These are phyloP conservation scores for Notarius quadriscutis DNA, from an alignment of 2,113 vertebrate genomes.

Conservation along the genomic window DNA sequence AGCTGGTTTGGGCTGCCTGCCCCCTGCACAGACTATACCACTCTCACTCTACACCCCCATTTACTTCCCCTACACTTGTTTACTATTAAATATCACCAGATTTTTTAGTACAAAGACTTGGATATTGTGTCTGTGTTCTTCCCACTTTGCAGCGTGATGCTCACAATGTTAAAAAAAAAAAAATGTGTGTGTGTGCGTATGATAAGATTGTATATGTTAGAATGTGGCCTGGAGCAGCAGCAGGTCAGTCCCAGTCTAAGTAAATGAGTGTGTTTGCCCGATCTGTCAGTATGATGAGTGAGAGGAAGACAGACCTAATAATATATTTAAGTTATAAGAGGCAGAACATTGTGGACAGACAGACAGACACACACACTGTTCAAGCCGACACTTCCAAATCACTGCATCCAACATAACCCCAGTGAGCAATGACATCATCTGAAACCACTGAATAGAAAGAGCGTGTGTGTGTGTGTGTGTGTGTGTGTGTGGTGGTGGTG, in stretches of 20 bases:
- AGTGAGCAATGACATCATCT: slow-evolving; percentile 15
- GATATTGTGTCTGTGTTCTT: no score
- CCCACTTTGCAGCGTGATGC: no score
- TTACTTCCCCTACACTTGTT: no score
- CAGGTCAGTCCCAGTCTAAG: slow-evolving; percentile 7
- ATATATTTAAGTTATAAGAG: slow-evolving; percentile 84
- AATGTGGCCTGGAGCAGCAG: slow-evolving; percentile 14
- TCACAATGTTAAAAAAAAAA: no score
- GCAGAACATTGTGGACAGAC: not conserved
- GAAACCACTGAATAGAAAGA: slow-evolving; percentile 1
- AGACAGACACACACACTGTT: not conserved
- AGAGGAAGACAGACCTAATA: slow-evolving; percentile 83
- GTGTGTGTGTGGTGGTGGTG: slow-evolving; percentile 17
- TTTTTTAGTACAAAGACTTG: no score
- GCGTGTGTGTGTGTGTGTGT: slow-evolving; percentile 51
- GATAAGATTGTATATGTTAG: slow-evolving; percentile 67
- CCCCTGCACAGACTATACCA: no score
- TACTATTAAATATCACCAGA: no score
- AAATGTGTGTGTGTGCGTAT: slow-evolving; percentile 49
- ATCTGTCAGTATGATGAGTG: slow-evolving; percentile 90
- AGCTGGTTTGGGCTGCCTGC: no score
- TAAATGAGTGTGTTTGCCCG: slow-evolving; percentile 71
- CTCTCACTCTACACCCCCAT: no score
- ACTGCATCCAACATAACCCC: not conserved
- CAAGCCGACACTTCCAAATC: not conserved